phyloP scores from a whole-genome alignment of 30 jellyfish, hydroid and myxozoan genomes.

The Sanderia malayensis region DNA sequence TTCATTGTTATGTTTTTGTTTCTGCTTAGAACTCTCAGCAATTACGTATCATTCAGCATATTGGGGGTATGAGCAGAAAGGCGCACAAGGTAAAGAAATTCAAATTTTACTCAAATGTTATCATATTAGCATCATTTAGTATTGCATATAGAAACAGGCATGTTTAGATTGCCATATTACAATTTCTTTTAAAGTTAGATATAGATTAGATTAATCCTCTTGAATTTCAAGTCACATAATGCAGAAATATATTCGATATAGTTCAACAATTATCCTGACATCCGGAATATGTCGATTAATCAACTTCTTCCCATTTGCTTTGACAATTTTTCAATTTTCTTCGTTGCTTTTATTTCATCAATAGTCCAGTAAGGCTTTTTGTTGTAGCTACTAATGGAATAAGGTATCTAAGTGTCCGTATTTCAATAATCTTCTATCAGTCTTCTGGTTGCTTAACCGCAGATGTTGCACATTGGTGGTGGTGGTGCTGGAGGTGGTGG shows the following conservation, averaged over 20 bases:
- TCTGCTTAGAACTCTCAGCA: too few species aligned
- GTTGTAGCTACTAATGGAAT: neutral
- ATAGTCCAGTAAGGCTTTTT: neutral
- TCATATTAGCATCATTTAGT: constrained; percentile 6
- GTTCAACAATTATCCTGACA: neutral
- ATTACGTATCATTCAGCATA: too few species aligned
- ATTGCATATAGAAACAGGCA: neutral
- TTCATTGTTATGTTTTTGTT: too few species aligned
- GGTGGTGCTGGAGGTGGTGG: constrained; percentile 98
- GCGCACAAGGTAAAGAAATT: neutral
- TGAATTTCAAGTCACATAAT: constrained; percentile 1
- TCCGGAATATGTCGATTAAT: neutral
- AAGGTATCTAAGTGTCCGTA: constrained; percentile 29
- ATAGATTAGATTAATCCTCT: neutral
- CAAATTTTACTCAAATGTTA: constrained; percentile 25
- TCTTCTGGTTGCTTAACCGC: constrained; percentile 54
- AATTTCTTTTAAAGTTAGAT: constrained; percentile 14
- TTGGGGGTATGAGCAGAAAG: neutral
- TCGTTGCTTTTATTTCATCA: neutral
- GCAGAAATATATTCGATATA: neutral
- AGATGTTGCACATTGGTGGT: constrained; percentile 84
- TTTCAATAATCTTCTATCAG: constrained; percentile 37
- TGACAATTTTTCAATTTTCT: neutral
- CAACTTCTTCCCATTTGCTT: neutral
- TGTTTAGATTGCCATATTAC: constrained; percentile 33